Evolutionary conservation across 2,888 invertebrate species (phyloP).

Genomic region (Oegoconia quadripuncta): DNA sequence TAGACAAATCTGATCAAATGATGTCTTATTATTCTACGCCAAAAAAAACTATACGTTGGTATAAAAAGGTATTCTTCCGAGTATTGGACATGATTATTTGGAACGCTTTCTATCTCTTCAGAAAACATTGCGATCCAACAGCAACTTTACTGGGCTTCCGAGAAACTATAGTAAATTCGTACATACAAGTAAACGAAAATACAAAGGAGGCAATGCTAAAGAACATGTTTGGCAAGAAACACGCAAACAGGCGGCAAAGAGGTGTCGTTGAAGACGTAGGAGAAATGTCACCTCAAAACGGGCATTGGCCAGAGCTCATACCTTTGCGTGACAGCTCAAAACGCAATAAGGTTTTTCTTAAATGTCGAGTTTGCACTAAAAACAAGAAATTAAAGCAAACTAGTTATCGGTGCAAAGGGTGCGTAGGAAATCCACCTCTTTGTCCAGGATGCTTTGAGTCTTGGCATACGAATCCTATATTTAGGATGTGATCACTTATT

Average conservation of each 20-base stretch:
- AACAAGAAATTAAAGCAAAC: conserved; percentile 19
- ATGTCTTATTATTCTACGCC: conserved; percentile 17
- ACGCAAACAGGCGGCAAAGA: conserved; percentile 2
- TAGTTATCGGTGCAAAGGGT: conserved; percentile 14
- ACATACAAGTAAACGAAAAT: not conserved
- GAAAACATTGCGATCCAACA: conserved; percentile 2
- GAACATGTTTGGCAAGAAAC: not conserved
- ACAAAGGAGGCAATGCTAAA: not conserved
- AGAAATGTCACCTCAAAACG: not conserved
- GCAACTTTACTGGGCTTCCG: conserved; percentile 1
- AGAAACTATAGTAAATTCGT: conserved; percentile 1
- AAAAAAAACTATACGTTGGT: conserved; percentile 17
- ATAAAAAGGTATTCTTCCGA: conserved; percentile 19
- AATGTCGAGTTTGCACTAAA: conserved; percentile 22
- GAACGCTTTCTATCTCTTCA: conserved; percentile 4
- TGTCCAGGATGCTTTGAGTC: conserved; percentile 4
- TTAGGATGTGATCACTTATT: not conserved
- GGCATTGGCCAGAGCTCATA: conserved; percentile 4
- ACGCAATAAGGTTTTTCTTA: conserved; percentile 14
- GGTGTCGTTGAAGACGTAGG: not conserved
- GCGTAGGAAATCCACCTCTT: conserved; percentile 2
- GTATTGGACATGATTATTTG: conserved; percentile 5
- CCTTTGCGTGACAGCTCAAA: not conserved
- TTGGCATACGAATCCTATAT: conserved; percentile 4
- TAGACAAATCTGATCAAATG: conserved; percentile 17